Evolutionary conservation across 1,140 invertebrate genomes (phyloP).

Genomic region (Manduca sexta): DNA sequence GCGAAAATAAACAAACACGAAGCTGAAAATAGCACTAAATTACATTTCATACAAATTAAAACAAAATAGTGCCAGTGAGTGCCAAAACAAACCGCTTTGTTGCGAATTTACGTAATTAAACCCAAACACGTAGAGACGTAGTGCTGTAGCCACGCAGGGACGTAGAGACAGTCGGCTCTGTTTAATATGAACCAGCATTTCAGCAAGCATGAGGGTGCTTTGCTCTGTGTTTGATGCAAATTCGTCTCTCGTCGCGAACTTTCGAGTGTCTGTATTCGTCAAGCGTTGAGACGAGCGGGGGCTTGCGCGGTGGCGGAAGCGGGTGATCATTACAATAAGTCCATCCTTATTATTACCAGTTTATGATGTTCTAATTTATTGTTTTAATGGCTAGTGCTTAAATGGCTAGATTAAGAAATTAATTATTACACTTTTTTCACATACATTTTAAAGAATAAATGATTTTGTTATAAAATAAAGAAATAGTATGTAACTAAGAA

Average conservation of each 20-base stretch:
- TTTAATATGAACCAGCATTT: neutral
- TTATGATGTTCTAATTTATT: neutral
- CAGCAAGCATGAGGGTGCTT: neutral
- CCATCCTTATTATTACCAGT: neutral
- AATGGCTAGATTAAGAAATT: neutral
- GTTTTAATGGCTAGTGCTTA: neutral
- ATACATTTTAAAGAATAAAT: neutral
- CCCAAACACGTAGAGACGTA: no score
- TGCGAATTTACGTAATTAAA: no score
- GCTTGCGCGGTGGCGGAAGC: no score
- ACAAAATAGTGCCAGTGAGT: no score
- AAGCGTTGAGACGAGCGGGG: neutral
- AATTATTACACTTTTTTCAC: neutral
- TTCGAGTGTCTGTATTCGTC: neutral
- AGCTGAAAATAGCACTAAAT: no score
- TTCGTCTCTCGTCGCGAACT: conserved; percentile 5
- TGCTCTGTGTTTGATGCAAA: conserved; percentile 7
- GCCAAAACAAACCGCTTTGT: no score
- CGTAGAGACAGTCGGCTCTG: conserved; percentile 1
- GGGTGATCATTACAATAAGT: neutral
- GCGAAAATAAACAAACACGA: no score
- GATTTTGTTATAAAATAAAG: neutral
- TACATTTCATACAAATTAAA: no score
- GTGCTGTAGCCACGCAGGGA: no score
- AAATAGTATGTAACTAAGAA: no score